Evolutionary conservation across 2,113 vertebrate genomes (phyloP), one percentile per base, ranked within the genome.

Genomic region (Elaphurus davidianus): DNA sequence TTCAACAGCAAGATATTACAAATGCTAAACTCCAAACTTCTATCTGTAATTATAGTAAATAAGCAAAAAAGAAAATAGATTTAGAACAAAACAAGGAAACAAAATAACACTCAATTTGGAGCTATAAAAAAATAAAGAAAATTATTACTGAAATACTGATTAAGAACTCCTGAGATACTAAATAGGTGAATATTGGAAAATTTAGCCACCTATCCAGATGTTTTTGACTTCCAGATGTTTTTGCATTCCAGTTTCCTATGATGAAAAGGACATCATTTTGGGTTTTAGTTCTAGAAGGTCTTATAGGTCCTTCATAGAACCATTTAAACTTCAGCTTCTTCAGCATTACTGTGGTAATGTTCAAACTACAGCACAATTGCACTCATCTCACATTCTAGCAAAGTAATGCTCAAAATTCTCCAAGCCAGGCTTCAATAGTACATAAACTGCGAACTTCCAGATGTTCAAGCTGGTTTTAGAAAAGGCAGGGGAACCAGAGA

Each of bases 71-170:
- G 54, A 71, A 62, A 95, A 50, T 12, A 97, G 87, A 67, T 64
- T 76, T 86, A 97, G 59, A 59, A 94, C 40, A 98, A 93, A 97
- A 92, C 45, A 93, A 71, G 33, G 28, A 90, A 94, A 96, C 19
- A 87, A 97, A 98, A 79, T 57, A 79, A 92, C 54, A 97, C 14
- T 87, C 62, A 96, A 97, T 83, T 30, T 10, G 55, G 45, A 94
- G 28, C 57, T 91, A 97, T 93, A n/a, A 85, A 98, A 98, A 96
- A 78, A 74, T 28, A 95, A 93, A 87, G 50, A 33, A 87, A 95
- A 90, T 27, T 74, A 71, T 76, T 67, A 87, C 57, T 40, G 36
- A 91, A 87, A 94, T 84, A 33, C 4, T 95, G 67, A 67, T 11
- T 96, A 52, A 71, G 64, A 71, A 71, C 62, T 79, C 28, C 54